phyloP scores from a whole-genome alignment of 2,888 invertebrate genomes.

The Lepidocyrtoides sp. region DNA sequence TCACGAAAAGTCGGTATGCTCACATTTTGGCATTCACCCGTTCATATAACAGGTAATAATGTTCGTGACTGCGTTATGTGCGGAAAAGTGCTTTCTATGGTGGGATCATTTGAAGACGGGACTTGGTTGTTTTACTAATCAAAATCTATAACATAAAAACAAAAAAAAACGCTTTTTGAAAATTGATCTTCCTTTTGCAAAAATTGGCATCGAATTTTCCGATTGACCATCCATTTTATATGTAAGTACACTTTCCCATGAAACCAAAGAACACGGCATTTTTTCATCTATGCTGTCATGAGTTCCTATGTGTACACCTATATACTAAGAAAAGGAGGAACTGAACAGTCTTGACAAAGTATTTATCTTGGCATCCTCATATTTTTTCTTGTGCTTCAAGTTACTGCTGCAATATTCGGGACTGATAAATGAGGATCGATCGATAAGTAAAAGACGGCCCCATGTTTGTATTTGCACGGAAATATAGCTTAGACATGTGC shows the following conservation, averaged over 20 bases:
- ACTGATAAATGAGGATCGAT: slow-evolving; percentile 14
- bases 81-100: neutral
- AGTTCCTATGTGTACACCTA: too few relatives aligned
- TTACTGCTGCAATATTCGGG: neutral
- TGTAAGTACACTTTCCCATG: too few relatives aligned
- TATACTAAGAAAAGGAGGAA: neutral
- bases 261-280: too few relatives aligned
- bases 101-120: neutral
- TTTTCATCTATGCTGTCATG: too few relatives aligned
- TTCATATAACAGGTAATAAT: too few relatives aligned
- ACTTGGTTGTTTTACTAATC: neutral
- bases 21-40: too few relatives aligned
- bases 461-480: neutral
- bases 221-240: neutral
- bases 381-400: neutral
- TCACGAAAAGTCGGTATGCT: too few relatives aligned
- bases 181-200: neutral
- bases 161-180: neutral
- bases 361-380: neutral
- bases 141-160: neutral
- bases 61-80: neutral
- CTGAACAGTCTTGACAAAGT: neutral
- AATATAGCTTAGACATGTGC: neutral
- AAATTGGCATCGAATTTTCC: neutral
- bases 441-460: neutral